These are phyloP conservation scores for Molorchus minor DNA, from an alignment of 2,888 invertebrate genomes.

Conservation along the genomic window DNA sequence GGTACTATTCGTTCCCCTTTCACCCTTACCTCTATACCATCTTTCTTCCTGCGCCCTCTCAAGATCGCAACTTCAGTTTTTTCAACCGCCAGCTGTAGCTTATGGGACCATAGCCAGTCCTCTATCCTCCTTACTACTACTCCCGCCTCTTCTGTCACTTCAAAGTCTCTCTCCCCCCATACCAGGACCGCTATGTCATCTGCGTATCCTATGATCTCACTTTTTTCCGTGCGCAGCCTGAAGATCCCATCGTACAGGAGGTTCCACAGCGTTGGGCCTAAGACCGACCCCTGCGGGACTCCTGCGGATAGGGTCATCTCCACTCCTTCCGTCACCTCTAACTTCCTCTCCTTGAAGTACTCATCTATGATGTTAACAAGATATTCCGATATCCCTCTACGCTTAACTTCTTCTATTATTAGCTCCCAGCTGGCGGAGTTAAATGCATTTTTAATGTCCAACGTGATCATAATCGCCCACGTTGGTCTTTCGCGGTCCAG, in stretches of 20 bases:
- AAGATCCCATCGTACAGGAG: conserved; percentile 22
- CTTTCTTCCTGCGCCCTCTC: conserved; percentile 13
- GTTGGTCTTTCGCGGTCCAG: background rate
- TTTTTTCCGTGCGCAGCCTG: too few relatives aligned
- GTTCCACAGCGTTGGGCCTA: conserved; percentile 24
- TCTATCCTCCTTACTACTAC: conserved; percentile 14
- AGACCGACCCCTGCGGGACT: conserved; percentile 20
- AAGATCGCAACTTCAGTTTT: conserved; percentile 22
- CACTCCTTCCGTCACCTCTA: background rate
- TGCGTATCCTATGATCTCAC: conserved; percentile 23
- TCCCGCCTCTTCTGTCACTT: background rate
- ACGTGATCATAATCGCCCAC: background rate
- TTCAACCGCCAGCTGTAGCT: conserved; percentile 17
- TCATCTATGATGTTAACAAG: background rate
- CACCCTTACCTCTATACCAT: conserved; percentile 1
- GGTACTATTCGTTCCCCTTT: background rate
- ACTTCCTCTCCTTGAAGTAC: too few relatives aligned
- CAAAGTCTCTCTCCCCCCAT: background rate
- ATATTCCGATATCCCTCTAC: background rate
- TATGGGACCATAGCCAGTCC: too few relatives aligned
- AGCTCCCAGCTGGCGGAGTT: background rate
- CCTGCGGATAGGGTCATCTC: conserved; percentile 3
- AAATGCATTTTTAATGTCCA: conserved; percentile 17
- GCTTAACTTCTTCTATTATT: background rate
- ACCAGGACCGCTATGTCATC: conserved; percentile 24